Conservation (phyloP, 2,888 invertebrate genomes). For the Lasioglossum marginatum region DNA sequence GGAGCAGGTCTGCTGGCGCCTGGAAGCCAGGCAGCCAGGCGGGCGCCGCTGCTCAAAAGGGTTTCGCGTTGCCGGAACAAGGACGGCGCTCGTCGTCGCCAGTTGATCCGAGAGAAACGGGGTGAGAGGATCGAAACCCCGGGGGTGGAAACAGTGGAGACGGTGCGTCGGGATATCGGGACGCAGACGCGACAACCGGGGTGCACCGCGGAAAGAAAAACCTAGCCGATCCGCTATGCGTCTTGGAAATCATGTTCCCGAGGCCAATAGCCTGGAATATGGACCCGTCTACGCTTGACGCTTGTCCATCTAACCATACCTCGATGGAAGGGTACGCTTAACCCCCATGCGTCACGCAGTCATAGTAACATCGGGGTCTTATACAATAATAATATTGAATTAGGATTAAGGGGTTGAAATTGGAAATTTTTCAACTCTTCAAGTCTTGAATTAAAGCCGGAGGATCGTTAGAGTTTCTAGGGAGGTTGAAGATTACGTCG, state of each 20-base stretch:
- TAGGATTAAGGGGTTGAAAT: no score
- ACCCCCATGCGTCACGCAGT: background rate
- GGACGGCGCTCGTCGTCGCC: slow-evolving; percentile 63
- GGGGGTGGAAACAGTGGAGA: slow-evolving; percentile 39
- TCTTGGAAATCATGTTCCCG: slow-evolving; percentile 67
- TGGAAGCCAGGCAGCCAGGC: slow-evolving; percentile 83
- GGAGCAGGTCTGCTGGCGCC: slow-evolving; percentile 82
- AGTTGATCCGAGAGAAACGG: slow-evolving; percentile 52
- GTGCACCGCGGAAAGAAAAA: slow-evolving; percentile 36
- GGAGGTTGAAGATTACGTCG: no score
- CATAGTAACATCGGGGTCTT: background rate
- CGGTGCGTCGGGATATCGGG: slow-evolving; percentile 19
- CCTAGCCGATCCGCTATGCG: slow-evolving; percentile 22
- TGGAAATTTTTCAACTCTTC: no score
- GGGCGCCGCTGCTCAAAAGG: slow-evolving; percentile 82
- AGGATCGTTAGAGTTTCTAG: no score
- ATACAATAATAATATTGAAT: no score
- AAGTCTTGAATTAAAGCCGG: no score
- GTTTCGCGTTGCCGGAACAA: slow-evolving; percentile 75
- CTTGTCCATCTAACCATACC: background rate
- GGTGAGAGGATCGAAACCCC: slow-evolving; percentile 41
- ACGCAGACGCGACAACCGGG: slow-evolving; percentile 55
- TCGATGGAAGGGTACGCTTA: background rate
- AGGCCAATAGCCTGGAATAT: slow-evolving; percentile 63
- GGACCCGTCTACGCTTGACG: slow-evolving; percentile 29